These are phyloP conservation scores for Tromatobia lineatoria DNA, from an alignment of 2,888 invertebrate species.

Conservation along the genomic window DNA sequence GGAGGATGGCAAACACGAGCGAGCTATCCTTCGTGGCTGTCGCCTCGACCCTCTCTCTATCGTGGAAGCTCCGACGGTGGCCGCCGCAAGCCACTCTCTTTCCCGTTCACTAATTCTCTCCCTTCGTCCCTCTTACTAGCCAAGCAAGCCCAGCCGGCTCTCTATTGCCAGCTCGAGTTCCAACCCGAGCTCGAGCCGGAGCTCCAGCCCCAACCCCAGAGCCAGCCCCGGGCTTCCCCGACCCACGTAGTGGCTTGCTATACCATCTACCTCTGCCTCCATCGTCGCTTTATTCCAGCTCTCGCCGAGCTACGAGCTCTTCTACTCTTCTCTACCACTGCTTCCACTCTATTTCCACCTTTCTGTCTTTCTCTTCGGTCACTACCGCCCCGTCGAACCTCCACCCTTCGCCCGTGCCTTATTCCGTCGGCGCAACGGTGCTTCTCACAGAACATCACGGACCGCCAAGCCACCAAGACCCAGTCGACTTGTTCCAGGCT, in stretches of 20 bases:
- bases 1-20: constrained; percentile 75
- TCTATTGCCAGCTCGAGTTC: constrained; percentile 62
- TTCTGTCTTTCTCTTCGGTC: constrained; percentile 65
- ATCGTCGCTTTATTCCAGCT: constrained; percentile 66
- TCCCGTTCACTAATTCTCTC: constrained; percentile 70
- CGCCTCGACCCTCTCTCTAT: constrained; percentile 59
- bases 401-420: constrained; percentile 18
- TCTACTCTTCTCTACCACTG: constrained; percentile 33
- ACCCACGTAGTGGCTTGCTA: constrained; percentile 52
- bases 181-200: constrained; percentile 25
- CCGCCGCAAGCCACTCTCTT: constrained; percentile 64
- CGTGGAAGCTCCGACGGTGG: constrained; percentile 57
- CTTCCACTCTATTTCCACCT: constrained; percentile 63
- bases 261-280: constrained; percentile 46
- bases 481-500: constrained; percentile 8
- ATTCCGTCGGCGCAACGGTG: constrained; percentile 32
- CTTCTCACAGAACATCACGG: constrained; percentile 1
- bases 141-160: constrained; percentile 51
- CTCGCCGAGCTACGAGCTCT: constrained; percentile 46
- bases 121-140: constrained; percentile 56
- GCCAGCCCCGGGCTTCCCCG: constrained; percentile 54
- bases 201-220: constrained; percentile 21
- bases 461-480: not conserved
- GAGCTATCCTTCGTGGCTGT: constrained; percentile 73
- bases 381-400: constrained; percentile 27